phyloP scores from a whole-genome alignment of 2,888 invertebrate genomes.

The Pachydiplax longipennis region DNA sequence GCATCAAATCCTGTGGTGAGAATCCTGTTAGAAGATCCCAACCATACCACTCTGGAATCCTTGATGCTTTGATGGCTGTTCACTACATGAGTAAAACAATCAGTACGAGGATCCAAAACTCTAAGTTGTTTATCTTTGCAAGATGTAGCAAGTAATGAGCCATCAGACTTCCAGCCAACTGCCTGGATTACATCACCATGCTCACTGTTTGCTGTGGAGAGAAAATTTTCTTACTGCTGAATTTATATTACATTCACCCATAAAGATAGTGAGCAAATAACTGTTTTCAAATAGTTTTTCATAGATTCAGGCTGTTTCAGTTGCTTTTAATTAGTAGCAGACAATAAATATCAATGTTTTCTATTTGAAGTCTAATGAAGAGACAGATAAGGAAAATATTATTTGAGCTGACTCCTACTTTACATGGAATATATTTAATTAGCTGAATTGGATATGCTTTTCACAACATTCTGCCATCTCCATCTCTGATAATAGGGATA shows the following conservation, averaged over 20 bases:
- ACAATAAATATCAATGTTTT: no score
- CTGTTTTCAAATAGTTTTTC: no score
- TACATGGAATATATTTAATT: no score
- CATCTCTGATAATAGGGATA: no score
- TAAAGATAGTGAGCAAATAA: background rate
- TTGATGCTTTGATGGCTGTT: constrained; percentile 90
- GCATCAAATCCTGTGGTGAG: constrained; percentile 90
- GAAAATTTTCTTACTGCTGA: background rate
- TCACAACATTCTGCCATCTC: no score
- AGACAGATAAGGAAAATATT: no score
- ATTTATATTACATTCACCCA: no score
- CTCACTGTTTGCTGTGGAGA: constrained; percentile 67
- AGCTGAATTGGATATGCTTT: no score
- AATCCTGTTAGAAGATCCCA: constrained; percentile 83
- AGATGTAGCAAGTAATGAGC: constrained; percentile 80
- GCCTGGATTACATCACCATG: constrained; percentile 90
- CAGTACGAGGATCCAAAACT: constrained; percentile 81
- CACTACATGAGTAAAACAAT: constrained; percentile 55
- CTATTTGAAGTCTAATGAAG: no score
- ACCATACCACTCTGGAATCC: constrained; percentile 90
- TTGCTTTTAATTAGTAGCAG: no score
- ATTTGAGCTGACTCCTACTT: no score
- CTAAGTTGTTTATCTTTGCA: constrained; percentile 92
- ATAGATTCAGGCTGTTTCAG: no score
- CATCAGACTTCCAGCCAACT: constrained; percentile 89